These are phyloP conservation scores for Empis livida DNA, from an alignment of 2,888 invertebrate genomes.

Conservation along the genomic window DNA sequence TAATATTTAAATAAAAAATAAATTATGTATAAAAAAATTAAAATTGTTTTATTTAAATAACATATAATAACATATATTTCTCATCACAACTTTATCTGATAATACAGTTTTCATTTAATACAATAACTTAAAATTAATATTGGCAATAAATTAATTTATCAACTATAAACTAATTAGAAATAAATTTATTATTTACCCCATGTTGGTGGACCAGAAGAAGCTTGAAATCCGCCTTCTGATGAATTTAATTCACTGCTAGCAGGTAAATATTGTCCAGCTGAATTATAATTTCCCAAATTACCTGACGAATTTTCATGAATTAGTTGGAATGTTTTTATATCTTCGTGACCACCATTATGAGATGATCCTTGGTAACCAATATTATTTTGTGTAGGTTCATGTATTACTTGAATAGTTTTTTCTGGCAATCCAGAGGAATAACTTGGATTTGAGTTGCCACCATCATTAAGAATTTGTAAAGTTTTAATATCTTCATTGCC, in stretches of 20 bases:
- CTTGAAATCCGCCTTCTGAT: not conserved
- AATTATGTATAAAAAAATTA: no score
- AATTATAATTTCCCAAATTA: not conserved
- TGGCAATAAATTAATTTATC: no score
- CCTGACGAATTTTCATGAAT: conserved; percentile 5
- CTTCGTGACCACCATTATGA: not conserved
- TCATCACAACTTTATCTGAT: no score
- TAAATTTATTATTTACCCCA: no score
- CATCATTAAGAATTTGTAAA: not conserved
- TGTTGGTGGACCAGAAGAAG: not conserved
- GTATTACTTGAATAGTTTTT: no score
- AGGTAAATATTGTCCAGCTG: not conserved
- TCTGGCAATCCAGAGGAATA: not conserved
- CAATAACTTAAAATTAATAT: no score
- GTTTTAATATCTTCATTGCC: not conserved
- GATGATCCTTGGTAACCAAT: no score
- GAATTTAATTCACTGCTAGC: not conserved
- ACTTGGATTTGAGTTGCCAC: not conserved
- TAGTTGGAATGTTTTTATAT: conserved; percentile 5
- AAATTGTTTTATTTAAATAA: no score
- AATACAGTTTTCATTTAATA: no score
- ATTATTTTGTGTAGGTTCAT: not conserved
- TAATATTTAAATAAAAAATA: no score
- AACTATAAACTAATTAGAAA: no score
- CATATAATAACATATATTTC: no score